Base-by-base conservation (phyloP, 2,113 vertebrate species). In the Glaucidium brasilianum region DNA sequence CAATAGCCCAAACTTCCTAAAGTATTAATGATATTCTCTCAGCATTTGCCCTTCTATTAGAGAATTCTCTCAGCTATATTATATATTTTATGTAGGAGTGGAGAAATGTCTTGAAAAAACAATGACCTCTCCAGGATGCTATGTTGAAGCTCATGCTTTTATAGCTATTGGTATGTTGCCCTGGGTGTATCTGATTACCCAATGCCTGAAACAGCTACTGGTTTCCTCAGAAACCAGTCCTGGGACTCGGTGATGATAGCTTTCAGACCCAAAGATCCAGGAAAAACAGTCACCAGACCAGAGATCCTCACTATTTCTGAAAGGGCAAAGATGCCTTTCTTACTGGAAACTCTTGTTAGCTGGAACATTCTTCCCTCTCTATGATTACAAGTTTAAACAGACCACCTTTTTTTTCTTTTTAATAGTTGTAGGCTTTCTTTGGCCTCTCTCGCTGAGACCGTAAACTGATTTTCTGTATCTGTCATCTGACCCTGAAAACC, bases 101-200 rank as follows among this genome's bases (percentile, higher is more conserved):
- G 60, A 96, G 88, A 95, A 85, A 73, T 37, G 53, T 66, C 89
- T 72, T 94, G 91, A 69, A 96, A 91, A 95, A 95, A 68, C 92
- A 94, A 92, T 92, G 86, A 95, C 86, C 86, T 96, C 89, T 85
- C 41, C 53, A 78, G 77, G 93, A 87, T 90, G 80, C 62, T 73
- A 67, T 94, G 89, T 5, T 62, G 71, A 34, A 78, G 22, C 52
- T 89, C 50, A 41, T 23, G 49, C 66, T 62, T 89, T 95, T 79
- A 63, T 35, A 90, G 69, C 69, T 74, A 2, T 82, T 95, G 86
- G 84, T 91, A 13, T 37, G 14, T 19, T 95, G 94, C 83, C 92
- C 77, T 85, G 80, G 22, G 35, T 85, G 81, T 92, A 91, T 89
- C 66, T 75, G 58, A 52, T 95, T 94, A 94, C 77, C 50, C 89